phyloP scores from a whole-genome alignment of 2,888 invertebrate species.

The Brachypalpus laphriformis region DNA sequence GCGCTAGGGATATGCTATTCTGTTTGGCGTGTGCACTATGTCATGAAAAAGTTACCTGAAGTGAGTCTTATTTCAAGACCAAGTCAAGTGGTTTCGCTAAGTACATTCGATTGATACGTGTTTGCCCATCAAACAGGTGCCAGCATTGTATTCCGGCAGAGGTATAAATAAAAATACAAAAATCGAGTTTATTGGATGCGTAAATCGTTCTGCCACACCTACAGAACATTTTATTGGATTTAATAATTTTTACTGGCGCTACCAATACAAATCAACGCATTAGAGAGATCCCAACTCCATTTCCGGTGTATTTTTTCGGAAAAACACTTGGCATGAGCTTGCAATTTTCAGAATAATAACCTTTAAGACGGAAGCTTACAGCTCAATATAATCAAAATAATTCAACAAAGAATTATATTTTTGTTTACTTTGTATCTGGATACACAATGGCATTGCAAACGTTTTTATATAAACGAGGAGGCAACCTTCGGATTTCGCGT shows the following conservation, averaged over 20 bases:
- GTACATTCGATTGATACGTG: background rate
- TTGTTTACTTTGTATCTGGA: background rate
- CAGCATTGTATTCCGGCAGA: background rate
- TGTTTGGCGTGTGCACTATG: conserved; percentile 2
- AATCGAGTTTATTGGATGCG: conserved; percentile 30
- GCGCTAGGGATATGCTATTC: background rate
- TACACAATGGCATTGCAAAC: conserved; percentile 17
- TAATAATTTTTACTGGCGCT: background rate
- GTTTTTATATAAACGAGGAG: background rate
- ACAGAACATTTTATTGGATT: background rate
- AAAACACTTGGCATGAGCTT: background rate
- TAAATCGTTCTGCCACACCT: conserved; percentile 43
- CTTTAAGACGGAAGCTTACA: conserved; percentile 8
- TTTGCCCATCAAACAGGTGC: background rate
- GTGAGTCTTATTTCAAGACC: background rate
- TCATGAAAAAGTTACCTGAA: background rate
- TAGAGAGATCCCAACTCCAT: background rate
- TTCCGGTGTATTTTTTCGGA: background rate
- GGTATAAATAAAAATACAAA: background rate
- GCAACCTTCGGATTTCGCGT: conserved; percentile 45
- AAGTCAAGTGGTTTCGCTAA: background rate
- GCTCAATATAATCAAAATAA: background rate
- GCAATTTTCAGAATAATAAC: conserved; percentile 9
- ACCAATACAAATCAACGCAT: background rate
- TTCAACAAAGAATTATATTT: conserved; percentile 4